A percentile compares a stretch with the other conserved stretches of the same genome.
phyloP scores from a whole-genome alignment of 1,140 invertebrate species.

The Euschistus heros region DNA sequence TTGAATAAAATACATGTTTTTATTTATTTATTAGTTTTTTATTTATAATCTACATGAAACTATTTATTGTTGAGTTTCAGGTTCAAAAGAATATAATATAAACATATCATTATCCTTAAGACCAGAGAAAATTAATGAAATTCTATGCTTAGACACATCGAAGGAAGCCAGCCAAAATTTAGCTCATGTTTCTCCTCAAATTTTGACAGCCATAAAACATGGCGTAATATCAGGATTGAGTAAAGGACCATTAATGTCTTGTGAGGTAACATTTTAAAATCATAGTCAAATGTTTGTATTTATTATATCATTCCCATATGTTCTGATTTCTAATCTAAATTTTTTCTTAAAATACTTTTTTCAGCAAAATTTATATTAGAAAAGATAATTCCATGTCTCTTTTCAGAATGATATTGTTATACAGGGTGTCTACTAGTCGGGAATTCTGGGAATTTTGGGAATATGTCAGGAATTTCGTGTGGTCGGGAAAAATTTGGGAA shows the following conservation, averaged over 20 bases:
- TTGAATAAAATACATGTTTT: slow-evolving; percentile 19
- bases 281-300: neutral
- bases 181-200: slow-evolving; percentile 45
- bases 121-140: slow-evolving; percentile 30
- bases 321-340: neutral
- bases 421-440: too few species aligned
- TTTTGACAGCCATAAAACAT: slow-evolving; percentile 46
- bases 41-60: neutral
- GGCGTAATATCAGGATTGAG: slow-evolving; percentile 51
- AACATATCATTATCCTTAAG: slow-evolving; percentile 27
- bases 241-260: slow-evolving; percentile 54
- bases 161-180: slow-evolving; percentile 53
- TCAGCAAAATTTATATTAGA: neutral
- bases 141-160: slow-evolving; percentile 48
- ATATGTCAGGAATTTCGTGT: too few species aligned
- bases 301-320: neutral
- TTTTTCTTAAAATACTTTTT: neutral
- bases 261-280: neutral
- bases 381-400: neutral
- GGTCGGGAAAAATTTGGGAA: too few species aligned
- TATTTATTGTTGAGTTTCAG: slow-evolving; percentile 23
- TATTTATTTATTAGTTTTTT: too few species aligned
- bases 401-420: neutral
- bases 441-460: too few species aligned
- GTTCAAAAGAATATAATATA: slow-evolving; percentile 24